Evolutionary conservation across 2,888 invertebrate genomes (phyloP), one percentile per base, ranked within the genome.

Genomic region (Dione juno): DNA sequence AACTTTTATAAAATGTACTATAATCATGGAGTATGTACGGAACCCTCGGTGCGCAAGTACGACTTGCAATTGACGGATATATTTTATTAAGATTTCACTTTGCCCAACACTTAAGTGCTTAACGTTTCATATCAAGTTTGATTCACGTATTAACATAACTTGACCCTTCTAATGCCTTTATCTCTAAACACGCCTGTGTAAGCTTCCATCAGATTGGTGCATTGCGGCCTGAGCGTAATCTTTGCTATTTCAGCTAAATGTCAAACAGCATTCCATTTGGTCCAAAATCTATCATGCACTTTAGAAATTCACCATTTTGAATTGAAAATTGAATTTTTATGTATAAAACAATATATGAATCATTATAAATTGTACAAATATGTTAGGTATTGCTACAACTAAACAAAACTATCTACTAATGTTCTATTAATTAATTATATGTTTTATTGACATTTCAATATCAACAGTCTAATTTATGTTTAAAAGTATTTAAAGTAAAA

Each of bases 171-270:
- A 40, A 69, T n/a, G 40, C 63, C 45, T 64, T 69, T 64, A 64
- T 68, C 57, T 69, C 52, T 40, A 61, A 43, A n/a, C 61, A 43
- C 53, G 35, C 43, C 43, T 53, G 40, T 45, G 52, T 35, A 41
- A 67, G 67, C 67, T 61, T 40, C 59, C 40, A 59, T 66, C 66
- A 66, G 50, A 35, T 40, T 66, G 66, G 58, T 66, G 70, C 70
- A 70, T 43, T 70, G 70, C 66, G 59, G 66, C 45, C 66, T 35
- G 41, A 45, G 41, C 16, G 48, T 66, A 48, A 65, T 37, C 52
- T 57, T 21, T 53, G 63, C 45, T 68, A 37, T 52, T 37, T 50
- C 52, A 43, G 52, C 61, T 61, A 45, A 61, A 61, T 61, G 61
- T 61, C 61, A 57, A 16, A 57, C 57, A 16, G 37, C 37, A 5